Evolutionary conservation across 2,888 invertebrate genomes (phyloP).

Genomic region (Cheilosia variabilis): DNA sequence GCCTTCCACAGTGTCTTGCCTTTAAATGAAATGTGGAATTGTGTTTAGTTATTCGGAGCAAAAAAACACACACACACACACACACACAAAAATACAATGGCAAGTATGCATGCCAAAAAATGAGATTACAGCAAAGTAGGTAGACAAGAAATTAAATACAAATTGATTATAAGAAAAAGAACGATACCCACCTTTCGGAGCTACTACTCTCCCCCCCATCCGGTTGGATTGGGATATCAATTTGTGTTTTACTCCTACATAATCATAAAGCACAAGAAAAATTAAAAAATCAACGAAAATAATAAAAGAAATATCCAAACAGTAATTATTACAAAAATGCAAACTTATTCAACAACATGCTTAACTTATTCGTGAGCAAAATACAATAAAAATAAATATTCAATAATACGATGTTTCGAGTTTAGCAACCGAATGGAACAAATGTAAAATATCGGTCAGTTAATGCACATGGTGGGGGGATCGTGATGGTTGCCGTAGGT

Average conservation of each 20-base stretch:
- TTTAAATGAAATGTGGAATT: slow-evolving; percentile 78
- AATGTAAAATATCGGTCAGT: neutral
- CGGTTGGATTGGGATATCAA: slow-evolving; percentile 76
- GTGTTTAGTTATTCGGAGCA: neutral
- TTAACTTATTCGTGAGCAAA: slow-evolving; percentile 49
- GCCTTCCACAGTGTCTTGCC: slow-evolving; percentile 88
- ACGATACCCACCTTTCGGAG: slow-evolving; percentile 62
- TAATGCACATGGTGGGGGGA: neutral
- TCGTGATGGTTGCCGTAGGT: too few species aligned
- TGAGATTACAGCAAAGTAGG: slow-evolving; percentile 2
- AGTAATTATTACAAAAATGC: slow-evolving; percentile 68
- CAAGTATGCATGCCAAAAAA: neutral
- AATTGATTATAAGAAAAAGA: neutral
- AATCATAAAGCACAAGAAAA: slow-evolving; percentile 64
- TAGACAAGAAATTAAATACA: neutral
- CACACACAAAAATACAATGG: neutral
- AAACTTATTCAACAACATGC: slow-evolving; percentile 64
- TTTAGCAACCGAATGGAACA: neutral
- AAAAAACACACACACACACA: neutral
- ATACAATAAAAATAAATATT: slow-evolving; percentile 23
- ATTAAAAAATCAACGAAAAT: slow-evolving; percentile 39
- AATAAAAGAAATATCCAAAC: slow-evolving; percentile 57
- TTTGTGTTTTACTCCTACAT: slow-evolving; percentile 74
- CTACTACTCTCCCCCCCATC: slow-evolving; percentile 66
- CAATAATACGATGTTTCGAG: slow-evolving; percentile 1